Conservation (phyloP, 2,113 vertebrate genomes). For the Carassius gibelio region DNA sequence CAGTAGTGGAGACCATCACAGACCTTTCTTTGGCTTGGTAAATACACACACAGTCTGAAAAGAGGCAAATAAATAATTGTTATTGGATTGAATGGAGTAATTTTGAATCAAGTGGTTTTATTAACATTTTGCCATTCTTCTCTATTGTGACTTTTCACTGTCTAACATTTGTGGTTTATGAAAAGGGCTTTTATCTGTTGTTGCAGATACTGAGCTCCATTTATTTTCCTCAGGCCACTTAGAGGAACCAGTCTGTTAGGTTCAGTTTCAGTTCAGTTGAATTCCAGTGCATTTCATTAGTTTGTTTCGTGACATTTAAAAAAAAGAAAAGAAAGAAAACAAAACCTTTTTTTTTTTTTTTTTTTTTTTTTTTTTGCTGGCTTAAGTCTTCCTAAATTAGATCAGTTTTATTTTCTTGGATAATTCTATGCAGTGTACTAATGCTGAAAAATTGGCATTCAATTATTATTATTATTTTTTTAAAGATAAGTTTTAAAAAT, state of each 20-base stretch:
- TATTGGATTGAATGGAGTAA: slow-evolving; percentile 11
- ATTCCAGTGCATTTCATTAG: slow-evolving; percentile 16
- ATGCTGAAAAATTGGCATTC: background rate
- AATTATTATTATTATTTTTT: background rate
- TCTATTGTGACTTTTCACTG: slow-evolving; percentile 14
- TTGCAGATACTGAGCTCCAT: slow-evolving; percentile 6
- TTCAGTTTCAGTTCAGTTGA: slow-evolving; percentile 21
- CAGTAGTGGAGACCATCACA: slow-evolving; percentile 81
- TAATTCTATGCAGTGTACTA: too few relatives aligned
- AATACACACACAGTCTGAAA: slow-evolving; percentile 49
- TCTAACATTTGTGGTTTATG: background rate
- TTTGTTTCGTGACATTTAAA: background rate
- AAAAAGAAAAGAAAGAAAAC: background rate
- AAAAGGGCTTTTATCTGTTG: slow-evolving; percentile 28
- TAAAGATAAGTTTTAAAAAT: too few relatives aligned
- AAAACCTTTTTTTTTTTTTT: too few relatives aligned
- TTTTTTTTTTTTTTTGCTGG: background rate
- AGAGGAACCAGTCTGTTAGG: slow-evolving; percentile 23
- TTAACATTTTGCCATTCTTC: slow-evolving; percentile 7
- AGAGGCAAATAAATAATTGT: background rate
- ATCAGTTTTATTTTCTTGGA: background rate
- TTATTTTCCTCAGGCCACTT: slow-evolving; percentile 7
- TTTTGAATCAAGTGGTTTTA: slow-evolving; percentile 17
- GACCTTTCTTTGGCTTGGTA: slow-evolving; percentile 86
- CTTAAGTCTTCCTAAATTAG: background rate